phyloP scores from a whole-genome alignment of 1,140 invertebrate species.

The Eumaeus atala region DNA sequence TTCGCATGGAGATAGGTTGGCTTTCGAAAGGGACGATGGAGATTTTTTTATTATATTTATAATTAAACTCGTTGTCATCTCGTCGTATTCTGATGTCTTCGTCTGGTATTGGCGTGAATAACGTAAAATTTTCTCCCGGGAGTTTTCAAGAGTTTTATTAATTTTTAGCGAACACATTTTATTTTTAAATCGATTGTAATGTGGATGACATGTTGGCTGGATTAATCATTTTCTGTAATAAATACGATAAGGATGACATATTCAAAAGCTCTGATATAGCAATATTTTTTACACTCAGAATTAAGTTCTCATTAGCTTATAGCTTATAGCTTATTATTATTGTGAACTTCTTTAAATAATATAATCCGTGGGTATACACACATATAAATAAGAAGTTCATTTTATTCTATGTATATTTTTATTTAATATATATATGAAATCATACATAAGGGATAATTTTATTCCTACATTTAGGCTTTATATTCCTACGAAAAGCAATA shows the following conservation, averaged over 20 bases:
- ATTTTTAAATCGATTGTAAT: constrained; percentile 13
- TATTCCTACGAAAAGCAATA: too few species aligned
- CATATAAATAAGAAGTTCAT: too few species aligned
- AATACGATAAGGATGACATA: constrained; percentile 1
- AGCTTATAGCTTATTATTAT: too few species aligned
- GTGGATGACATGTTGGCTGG: constrained; percentile 1
- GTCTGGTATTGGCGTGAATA: constrained; percentile 67
- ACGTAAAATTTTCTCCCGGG: constrained; percentile 46
- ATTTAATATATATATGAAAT: too few species aligned
- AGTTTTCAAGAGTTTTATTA: constrained; percentile 61
- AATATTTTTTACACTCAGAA: too few species aligned
- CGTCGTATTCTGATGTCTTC: constrained; percentile 53
- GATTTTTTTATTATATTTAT: constrained; percentile 72
- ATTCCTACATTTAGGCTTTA: too few species aligned
- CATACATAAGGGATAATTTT: too few species aligned
- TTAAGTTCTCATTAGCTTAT: too few species aligned
- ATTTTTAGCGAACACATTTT: constrained; percentile 38
- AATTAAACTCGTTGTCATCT: constrained; percentile 72
- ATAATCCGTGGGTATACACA: too few species aligned
- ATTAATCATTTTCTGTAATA: not conserved
- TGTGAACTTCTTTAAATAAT: too few species aligned
- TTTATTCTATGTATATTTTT: too few species aligned
- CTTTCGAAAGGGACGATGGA: constrained; percentile 57
- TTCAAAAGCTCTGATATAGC: not conserved
- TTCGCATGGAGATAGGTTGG: constrained; percentile 25